A percentile compares a stretch with the other conserved stretches of the same genome.
These are phyloP conservation scores for Xylota sylvarum DNA, from an alignment of 2,888 invertebrate species.

Conservation along the genomic window DNA sequence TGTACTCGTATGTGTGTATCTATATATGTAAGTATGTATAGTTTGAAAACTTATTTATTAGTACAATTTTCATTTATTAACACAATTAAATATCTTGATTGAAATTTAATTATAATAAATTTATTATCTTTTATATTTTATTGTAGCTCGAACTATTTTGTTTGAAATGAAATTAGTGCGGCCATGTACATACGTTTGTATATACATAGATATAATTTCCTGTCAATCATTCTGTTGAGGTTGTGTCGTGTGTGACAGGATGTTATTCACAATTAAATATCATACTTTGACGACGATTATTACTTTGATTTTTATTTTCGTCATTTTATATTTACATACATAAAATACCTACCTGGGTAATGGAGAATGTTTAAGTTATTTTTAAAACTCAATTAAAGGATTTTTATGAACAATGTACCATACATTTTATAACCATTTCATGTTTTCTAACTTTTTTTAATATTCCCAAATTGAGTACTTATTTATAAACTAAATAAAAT, in stretches of 20 bases:
- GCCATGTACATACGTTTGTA: too few relatives aligned
- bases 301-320: background rate
- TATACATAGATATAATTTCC: background rate
- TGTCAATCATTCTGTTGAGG: conserved; percentile 20
- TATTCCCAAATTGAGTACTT: background rate
- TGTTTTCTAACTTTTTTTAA: background rate
- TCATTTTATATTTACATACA: background rate
- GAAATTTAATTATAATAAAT: conserved; percentile 39
- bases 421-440: background rate
- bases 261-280: conserved; percentile 7
- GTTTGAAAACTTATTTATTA: background rate
- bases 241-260: background rate
- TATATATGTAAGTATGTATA: too few relatives aligned
- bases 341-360: background rate
- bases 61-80: conserved; percentile 27
- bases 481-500: conserved; percentile 9
- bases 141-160: conserved; percentile 11
- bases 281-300: background rate
- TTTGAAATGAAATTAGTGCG: conserved; percentile 1
- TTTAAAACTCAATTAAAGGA: background rate
- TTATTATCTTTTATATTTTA: conserved; percentile 24
- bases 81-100: conserved; percentile 33
- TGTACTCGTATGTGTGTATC: too few relatives aligned
- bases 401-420: too few relatives aligned
- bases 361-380: background rate